These are phyloP conservation scores for Trinectes maculatus DNA, from an alignment of 2,113 vertebrate species.

Conservation along the genomic window DNA sequence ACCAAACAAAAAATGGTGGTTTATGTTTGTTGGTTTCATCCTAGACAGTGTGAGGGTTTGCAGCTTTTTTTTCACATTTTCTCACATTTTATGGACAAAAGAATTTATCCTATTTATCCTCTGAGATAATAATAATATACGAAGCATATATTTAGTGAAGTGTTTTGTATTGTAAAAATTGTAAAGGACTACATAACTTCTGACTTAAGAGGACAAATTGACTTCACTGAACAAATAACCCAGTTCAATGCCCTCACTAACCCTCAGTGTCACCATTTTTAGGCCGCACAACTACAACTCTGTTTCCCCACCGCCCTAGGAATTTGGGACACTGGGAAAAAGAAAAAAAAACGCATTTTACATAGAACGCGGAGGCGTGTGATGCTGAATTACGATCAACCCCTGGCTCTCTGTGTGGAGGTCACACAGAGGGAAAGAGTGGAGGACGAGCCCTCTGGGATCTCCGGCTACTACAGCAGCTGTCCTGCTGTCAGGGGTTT, in stretches of 20 bases:
- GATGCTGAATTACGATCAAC: slow-evolving; percentile 40
- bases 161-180: neutral
- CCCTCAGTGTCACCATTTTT: neutral
- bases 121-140: no score
- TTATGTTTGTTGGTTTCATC: neutral
- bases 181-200: neutral
- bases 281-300: slow-evolving; percentile 1
- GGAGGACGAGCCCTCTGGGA: slow-evolving; percentile 23
- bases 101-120: no score
- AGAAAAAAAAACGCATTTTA: neutral
- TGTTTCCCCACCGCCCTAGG: neutral
- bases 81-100: no score
- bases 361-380: slow-evolving; percentile 9
- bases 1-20: no score
- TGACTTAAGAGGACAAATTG: neutral
- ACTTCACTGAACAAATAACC: neutral
- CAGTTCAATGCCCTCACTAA: neutral
- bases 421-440: slow-evolving; percentile 36
- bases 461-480: slow-evolving; percentile 49
- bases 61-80: no score
- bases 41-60: neutral
- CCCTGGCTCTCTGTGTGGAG: slow-evolving; percentile 28
- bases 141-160: neutral
- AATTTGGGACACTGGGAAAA: neutral
- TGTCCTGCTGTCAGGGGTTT: slow-evolving; percentile 38